Percentiles rank a stretch among this genome's conserved stretches.
phyloP scores from a whole-genome alignment of 2,888 invertebrate species.

The Agapostemon virescens region DNA sequence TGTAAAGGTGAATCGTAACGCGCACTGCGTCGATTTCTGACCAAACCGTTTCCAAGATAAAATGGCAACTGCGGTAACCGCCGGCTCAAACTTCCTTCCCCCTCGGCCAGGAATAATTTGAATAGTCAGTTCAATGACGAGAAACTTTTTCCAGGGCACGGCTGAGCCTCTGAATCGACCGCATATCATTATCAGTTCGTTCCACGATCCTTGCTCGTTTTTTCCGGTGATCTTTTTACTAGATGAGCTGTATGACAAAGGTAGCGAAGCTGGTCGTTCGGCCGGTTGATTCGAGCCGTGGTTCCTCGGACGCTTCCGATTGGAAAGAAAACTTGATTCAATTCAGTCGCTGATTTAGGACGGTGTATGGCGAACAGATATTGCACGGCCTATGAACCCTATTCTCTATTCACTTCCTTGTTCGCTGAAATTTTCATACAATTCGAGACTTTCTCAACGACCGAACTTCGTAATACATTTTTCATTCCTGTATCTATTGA shows the following conservation, averaged over 20 bases:
- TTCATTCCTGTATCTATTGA: not conserved
- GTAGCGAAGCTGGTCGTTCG: slow-evolving; percentile 7
- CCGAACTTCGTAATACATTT: not conserved
- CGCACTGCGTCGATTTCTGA: not conserved
- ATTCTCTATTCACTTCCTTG: not conserved
- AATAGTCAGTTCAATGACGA: slow-evolving; percentile 60
- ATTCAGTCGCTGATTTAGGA: slow-evolving; percentile 38
- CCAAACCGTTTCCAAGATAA: slow-evolving; percentile 20
- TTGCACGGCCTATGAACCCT: not conserved
- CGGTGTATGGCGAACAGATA: slow-evolving; percentile 18
- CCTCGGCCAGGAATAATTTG: slow-evolving; percentile 60
- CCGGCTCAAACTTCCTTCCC: slow-evolving; percentile 44
- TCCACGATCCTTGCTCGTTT: slow-evolving; percentile 31
- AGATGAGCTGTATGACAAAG: slow-evolving; percentile 23
- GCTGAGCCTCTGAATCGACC: slow-evolving; percentile 45
- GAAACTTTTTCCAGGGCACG: slow-evolving; percentile 60
- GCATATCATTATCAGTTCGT: slow-evolving; percentile 64
- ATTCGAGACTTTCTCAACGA: not conserved
- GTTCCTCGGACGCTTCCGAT: slow-evolving; percentile 31
- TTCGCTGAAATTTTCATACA: not conserved
- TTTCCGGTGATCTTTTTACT: slow-evolving; percentile 40
- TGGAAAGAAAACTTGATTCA: slow-evolving; percentile 47
- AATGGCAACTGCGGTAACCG: slow-evolving; percentile 44
- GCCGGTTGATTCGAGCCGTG: slow-evolving; percentile 35
- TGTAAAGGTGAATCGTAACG: not conserved